These are phyloP conservation scores for Acanthococcus lagerstroemiae DNA, from an alignment of 2,888 invertebrate genomes.

Conservation along the genomic window DNA sequence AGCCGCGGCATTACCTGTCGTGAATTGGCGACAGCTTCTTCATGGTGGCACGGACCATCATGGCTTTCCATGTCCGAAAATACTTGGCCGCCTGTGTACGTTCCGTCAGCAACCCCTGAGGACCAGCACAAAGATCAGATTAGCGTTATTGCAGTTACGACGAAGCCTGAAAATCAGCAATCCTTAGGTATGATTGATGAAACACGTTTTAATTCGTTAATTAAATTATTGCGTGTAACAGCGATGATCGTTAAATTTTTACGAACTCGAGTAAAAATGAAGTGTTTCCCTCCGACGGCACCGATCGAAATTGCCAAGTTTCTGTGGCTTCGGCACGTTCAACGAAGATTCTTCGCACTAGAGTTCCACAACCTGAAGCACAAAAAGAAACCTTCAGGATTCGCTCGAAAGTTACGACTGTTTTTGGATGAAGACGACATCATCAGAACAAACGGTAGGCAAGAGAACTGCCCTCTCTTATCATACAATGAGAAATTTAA, in stretches of 20 bases:
- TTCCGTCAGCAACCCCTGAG: too few relatives aligned
- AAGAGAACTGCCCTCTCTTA: neutral
- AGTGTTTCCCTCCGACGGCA: neutral
- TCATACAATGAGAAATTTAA: neutral
- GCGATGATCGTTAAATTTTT: neutral
- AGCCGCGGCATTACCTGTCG: too few relatives aligned
- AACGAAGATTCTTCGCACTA: neutral
- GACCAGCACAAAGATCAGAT: too few relatives aligned
- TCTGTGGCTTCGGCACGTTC: neutral
- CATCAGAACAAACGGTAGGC: neutral
- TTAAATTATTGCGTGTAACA: neutral
- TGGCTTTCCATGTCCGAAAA: too few relatives aligned
- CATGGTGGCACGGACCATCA: too few relatives aligned
- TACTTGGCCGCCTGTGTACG: too few relatives aligned
- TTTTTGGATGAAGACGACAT: neutral
- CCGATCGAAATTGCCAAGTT: neutral
- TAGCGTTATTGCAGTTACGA: too few relatives aligned
- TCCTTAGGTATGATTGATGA: too few relatives aligned
- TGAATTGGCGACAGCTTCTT: too few relatives aligned
- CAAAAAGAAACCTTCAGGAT: neutral
- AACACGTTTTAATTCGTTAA: too few relatives aligned
- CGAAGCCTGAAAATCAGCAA: too few relatives aligned
- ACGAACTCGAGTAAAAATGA: neutral
- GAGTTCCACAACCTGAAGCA: neutral
- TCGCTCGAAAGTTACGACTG: neutral